Base-by-base conservation (phyloP, 2,797 vertebrate species). In the Chromis chromis region DNA sequence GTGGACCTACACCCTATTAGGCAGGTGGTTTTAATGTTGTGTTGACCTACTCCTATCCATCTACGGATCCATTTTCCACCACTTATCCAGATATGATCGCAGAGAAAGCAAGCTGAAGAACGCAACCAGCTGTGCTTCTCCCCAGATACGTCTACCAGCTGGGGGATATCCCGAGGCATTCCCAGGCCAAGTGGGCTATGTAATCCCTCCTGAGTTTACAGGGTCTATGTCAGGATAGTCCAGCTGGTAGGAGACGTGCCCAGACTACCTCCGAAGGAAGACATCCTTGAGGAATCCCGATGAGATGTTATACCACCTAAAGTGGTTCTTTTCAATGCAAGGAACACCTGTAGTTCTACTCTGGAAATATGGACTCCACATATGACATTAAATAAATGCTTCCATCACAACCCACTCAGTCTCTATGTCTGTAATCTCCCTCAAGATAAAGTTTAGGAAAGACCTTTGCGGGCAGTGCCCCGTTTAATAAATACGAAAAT, bases 401-500 rank as follows among this genome's bases (percentile, higher is more conserved):
- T 16, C 46, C 16, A 27, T 24, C 8, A 6, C 16, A 4, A 0
- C 10, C 4, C 28, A 48, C 24, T 61, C 40, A 55, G 3, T 55
- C 17, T 54, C 59, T 31, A 28, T 8, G 28, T 33, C 55, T 14
- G 22, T 8, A 52, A 49, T 55, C 65, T 65, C 4, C 57, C 24
- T 13, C 40, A 14, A 53, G 60, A 72, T 59, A 31, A 33, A 42
- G 7, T 27, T 17, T 21, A 28, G 42, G 50, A 56, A 40, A 40
- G 7, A 53, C 50, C 31, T 50, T 7, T 55, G 65, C 2, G 10
- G 17, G 4, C 39, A 21, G 14, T 17, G 22, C 10, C 70, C 49
- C 7, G 64, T 65, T 65, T 44, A 74, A 78, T 62, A 65, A 76
- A 83, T 24, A 28, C 55, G 75, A 67, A 81, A 78, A 66, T 69